These are phyloP conservation scores for Cygnus atratus DNA, from an alignment of 2,113 vertebrate species.

Conservation along the genomic window DNA sequence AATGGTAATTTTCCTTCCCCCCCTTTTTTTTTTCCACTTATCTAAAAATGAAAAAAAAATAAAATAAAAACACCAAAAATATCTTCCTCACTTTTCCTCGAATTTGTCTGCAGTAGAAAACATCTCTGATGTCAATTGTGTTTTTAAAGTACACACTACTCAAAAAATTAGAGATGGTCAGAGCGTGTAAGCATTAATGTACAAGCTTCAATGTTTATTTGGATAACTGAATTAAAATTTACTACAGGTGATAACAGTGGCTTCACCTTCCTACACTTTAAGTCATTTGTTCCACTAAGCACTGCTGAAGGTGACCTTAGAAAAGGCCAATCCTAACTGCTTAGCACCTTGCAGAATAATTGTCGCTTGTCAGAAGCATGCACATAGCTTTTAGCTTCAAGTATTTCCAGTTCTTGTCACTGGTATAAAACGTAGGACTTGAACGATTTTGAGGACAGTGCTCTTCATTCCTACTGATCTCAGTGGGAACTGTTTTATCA, in stretches of 20 bases:
- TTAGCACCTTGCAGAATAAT: background rate
- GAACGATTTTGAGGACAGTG: background rate
- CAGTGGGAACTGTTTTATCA: background rate
- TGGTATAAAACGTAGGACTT: background rate
- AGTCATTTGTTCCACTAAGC: background rate
- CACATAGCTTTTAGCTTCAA: background rate
- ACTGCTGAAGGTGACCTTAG: background rate
- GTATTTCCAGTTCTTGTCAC: background rate
- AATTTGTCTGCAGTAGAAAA: background rate
- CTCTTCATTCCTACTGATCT: background rate
- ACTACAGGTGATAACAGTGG: background rate
- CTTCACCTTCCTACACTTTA: background rate
- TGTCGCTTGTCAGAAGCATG: background rate
- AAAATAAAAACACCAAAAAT: background rate
- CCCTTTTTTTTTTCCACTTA: background rate
- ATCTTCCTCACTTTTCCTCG: background rate
- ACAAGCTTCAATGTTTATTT: background rate
- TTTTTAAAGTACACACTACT: background rate
- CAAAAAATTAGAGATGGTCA: background rate
- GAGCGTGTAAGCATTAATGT: background rate
- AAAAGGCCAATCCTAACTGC: background rate
- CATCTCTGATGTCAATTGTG: background rate
- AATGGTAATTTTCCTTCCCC: background rate
- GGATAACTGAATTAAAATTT: background rate
- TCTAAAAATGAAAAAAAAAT: background rate